Evolutionary conservation across 2,888 invertebrate species (phyloP), one percentile per base, ranked within the genome.

Genomic region (Spodoptera littoralis): DNA sequence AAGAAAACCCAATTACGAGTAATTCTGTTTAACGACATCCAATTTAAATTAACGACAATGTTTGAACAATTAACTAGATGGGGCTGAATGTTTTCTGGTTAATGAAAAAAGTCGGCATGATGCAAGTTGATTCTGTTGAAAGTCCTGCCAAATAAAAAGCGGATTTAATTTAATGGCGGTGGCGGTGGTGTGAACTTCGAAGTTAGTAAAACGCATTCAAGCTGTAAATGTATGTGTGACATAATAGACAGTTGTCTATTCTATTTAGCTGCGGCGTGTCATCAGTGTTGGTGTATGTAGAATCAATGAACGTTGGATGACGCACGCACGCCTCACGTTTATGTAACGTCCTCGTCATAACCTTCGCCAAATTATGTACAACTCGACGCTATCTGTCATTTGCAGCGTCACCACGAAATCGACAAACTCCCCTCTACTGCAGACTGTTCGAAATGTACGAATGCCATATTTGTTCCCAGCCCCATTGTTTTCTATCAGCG

Each of bases 1-100:
- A 91, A 92, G 85, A 91, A 91, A 89, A 87, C 83, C 77, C 76
- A 77, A 77, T 82, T 82, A 81, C 76, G 75, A 75, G 60, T 68
- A 61, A 67, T 73, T 73, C 76, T 77, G 48, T 59, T 63, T 47
- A 70, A 70, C 50, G 53, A 44, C 53, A 12, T 65, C 49, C 51
- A 79, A 69, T 79, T 65, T 61, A 72, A 68, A 68, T 55, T 65
- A 76, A 71, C 58, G 64, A 76, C 71, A 65, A 75, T 56, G 76
- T 65, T 75, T 70, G 42, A 64, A 75, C 56, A 64, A 56, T 59
- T 70, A 64, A 69, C 53, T 69, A 69, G 41, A 51, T 27, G 22
- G 13, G 8, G 36, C 49, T 45, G 24, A 49, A 52, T 55, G 51
- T 56, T 60, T 49, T 42, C 36, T 73, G 54, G 36, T 64, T 64